Evolutionary conservation across 2,797 vertebrate genomes (phyloP).

Genomic region (Glyptemys insculpta): DNA sequence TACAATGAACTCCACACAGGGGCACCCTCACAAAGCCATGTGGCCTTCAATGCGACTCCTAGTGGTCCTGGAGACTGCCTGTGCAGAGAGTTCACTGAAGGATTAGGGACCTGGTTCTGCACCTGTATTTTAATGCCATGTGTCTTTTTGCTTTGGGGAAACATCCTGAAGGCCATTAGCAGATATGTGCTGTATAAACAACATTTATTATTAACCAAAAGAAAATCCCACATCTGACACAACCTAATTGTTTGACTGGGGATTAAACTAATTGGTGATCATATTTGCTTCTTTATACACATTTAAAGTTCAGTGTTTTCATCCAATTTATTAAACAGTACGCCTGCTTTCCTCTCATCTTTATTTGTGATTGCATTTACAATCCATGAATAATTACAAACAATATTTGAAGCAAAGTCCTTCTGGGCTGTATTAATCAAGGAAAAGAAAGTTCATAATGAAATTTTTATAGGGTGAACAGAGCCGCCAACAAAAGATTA

Average conservation of each 20-base stretch:
- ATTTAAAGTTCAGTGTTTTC: conserved; percentile 61
- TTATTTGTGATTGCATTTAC: conserved; percentile 76
- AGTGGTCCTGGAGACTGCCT: not conserved
- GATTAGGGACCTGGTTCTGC: not conserved
- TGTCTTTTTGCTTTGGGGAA: not conserved
- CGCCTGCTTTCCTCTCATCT: conserved; percentile 61
- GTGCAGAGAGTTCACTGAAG: not conserved
- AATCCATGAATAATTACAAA: conserved; percentile 79
- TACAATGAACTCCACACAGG: not conserved
- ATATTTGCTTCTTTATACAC: conserved; percentile 48
- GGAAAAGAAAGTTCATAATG: conserved; percentile 62
- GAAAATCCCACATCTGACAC: conserved; percentile 40
- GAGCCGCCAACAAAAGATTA: conserved; percentile 30
- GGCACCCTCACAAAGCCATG: not conserved
- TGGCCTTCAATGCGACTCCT: not conserved
- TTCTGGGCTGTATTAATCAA: conserved; percentile 75
- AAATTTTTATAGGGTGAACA: conserved; percentile 69
- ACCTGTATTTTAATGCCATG: not conserved
- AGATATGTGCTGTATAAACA: conserved; percentile 10
- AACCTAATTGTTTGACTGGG: conserved; percentile 54
- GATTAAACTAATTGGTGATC: conserved; percentile 55
- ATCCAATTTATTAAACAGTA: conserved; percentile 70
- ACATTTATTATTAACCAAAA: conserved; percentile 1
- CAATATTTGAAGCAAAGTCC: conserved; percentile 78
- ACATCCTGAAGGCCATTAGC: not conserved